phyloP scores from a whole-genome alignment of 2,797 vertebrate species.

The Borostomias antarcticus region DNA sequence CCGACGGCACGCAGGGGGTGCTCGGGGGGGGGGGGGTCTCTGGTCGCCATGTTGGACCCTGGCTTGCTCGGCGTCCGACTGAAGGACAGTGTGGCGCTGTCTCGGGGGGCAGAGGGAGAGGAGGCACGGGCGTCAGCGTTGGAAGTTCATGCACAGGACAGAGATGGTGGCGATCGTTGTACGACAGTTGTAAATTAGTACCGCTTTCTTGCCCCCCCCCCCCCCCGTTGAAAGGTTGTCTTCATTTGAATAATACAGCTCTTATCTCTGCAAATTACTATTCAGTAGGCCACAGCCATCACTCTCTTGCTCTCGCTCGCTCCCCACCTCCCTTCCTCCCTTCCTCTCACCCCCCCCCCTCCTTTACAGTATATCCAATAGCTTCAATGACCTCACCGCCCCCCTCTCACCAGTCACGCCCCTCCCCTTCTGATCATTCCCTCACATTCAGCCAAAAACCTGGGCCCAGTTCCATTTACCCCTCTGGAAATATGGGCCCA shows the following conservation, averaged over 20 bases:
- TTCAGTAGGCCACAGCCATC: conserved; percentile 41
- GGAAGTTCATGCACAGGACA: conserved; percentile 46
- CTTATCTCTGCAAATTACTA: conserved; percentile 61
- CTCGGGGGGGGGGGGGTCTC: too few species aligned
- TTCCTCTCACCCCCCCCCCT: conserved; percentile 13
- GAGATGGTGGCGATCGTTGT: conserved; percentile 54
- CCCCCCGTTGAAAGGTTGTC: conserved; percentile 42
- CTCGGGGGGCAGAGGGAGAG: too few species aligned
- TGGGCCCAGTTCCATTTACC: too few species aligned
- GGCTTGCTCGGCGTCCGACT: too few species aligned
- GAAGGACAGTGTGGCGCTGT: too few species aligned
- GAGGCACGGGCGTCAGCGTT: conserved; percentile 34
- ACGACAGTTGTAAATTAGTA: conserved; percentile 50
- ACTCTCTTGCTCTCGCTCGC: conserved; percentile 31
- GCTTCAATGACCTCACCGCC: too few species aligned
- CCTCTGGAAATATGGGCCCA: too few species aligned
- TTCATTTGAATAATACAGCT: conserved; percentile 66
- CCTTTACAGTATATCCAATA: too few species aligned
- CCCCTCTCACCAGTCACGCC: too few species aligned
- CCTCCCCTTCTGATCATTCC: too few species aligned
- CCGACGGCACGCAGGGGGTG: conserved; percentile 38
- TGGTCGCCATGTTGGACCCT: too few species aligned
- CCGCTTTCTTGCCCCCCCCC: not conserved
- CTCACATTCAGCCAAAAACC: too few species aligned
- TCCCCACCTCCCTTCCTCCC: conserved; percentile 4